phyloP scores from a whole-genome alignment of 2,888 invertebrate genomes.

The Omphaloscelis lunosa region DNA sequence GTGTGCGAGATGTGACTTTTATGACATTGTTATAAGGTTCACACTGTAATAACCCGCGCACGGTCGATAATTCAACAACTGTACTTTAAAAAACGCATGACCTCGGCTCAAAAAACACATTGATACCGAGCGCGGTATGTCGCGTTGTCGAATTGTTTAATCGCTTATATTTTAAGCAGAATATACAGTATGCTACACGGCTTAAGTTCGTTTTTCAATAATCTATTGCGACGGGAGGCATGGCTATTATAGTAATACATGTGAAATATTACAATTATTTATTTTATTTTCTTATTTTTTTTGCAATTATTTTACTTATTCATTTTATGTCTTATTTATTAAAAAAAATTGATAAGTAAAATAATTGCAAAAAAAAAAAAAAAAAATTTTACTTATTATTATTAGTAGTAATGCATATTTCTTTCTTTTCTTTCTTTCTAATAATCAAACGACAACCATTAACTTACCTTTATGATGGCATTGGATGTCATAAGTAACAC shows the following conservation, averaged over 20 bases:
- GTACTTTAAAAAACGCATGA: background rate
- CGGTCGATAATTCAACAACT: background rate
- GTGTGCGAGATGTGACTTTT: background rate
- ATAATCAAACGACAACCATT: background rate
- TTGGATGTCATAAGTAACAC: slow-evolving; percentile 96
- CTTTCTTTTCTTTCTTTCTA: no score
- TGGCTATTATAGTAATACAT: background rate
- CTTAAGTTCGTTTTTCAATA: background rate
- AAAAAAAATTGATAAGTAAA: no score
- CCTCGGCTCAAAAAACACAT: no score
- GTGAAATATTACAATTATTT: no score
- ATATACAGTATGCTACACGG: background rate
- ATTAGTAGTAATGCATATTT: no score
- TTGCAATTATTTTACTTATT: no score
- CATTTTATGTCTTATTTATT: no score
- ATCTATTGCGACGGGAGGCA: background rate
- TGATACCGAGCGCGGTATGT: background rate
- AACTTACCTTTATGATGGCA: slow-evolving; percentile 89
- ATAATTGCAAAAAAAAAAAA: no score
- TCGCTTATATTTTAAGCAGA: background rate
- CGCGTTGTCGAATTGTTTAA: background rate
- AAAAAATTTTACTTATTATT: no score
- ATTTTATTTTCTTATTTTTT: no score
- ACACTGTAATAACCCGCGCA: background rate
- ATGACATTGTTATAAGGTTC: background rate